These are phyloP conservation scores for Olivierus martensii DNA, from an alignment of 1,140 invertebrate genomes.

Conservation along the genomic window DNA sequence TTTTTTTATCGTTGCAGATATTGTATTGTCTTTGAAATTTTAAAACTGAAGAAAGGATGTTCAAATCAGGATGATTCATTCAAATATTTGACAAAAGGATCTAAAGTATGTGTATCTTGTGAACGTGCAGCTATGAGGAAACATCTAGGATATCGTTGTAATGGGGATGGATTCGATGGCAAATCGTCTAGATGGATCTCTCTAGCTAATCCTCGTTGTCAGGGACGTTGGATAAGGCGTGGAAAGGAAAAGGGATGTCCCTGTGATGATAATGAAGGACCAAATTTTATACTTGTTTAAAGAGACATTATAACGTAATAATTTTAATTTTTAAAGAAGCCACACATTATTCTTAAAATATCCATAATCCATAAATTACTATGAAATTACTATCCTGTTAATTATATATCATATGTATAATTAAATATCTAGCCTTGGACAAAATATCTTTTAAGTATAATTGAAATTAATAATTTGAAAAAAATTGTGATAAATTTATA, in stretches of 20 bases:
- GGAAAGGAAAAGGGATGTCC: constrained; percentile 7
- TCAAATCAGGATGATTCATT: constrained; percentile 27
- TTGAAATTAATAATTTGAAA: too few relatives aligned
- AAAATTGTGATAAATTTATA: too few relatives aligned
- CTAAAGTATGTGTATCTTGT: constrained; percentile 55
- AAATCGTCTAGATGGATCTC: constrained; percentile 59
- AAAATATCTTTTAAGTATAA: too few relatives aligned
- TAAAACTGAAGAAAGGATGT: constrained; percentile 61
- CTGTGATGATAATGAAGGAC: constrained; percentile 12
- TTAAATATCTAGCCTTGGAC: too few relatives aligned
- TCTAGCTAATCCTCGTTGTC: constrained; percentile 57
- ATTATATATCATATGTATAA: too few relatives aligned
- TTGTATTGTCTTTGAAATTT: constrained; percentile 62
- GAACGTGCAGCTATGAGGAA: constrained; percentile 55
- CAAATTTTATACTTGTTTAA: constrained; percentile 26
- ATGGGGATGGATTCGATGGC: constrained; percentile 54
- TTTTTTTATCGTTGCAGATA: constrained; percentile 31
- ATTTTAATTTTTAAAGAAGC: too few relatives aligned
- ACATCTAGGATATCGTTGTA: constrained; percentile 54
- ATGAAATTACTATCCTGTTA: too few relatives aligned
- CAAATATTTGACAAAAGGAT: constrained; percentile 34
- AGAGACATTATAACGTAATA: too few relatives aligned
- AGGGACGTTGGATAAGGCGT: constrained; percentile 56
- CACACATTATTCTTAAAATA: too few relatives aligned
- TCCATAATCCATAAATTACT: too few relatives aligned